phyloP scores from a whole-genome alignment of 2,797 vertebrate genomes.

The Podargus strigoides region DNA sequence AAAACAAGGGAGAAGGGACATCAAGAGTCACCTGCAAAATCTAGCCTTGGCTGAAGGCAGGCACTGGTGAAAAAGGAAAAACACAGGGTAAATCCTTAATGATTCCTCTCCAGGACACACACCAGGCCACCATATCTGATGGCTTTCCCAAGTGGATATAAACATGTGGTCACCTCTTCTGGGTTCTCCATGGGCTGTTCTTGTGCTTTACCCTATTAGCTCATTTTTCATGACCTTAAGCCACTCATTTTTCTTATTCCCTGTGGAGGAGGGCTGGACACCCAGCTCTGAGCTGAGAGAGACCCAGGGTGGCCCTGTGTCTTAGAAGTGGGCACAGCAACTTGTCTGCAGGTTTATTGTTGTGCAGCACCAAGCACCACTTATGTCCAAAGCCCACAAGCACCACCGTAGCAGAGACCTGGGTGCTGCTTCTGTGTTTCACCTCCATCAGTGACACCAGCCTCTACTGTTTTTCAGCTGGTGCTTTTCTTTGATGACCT shows the following conservation, averaged over 20 bases:
- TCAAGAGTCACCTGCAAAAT: background rate
- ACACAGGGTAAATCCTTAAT: background rate
- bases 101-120: background rate
- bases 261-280: background rate
- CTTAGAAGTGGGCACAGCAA: background rate
- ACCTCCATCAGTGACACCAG: background rate
- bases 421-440: background rate
- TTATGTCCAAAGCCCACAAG: rapidly evolving
- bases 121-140: background rate
- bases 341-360: background rate
- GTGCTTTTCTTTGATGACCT: background rate
- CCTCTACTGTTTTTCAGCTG: background rate
- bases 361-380: rapidly evolving
- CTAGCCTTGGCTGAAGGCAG: background rate
- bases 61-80: background rate
- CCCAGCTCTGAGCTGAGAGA: background rate
- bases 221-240: background rate
- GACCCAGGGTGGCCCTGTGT: background rate
- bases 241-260: background rate
- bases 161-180: background rate
- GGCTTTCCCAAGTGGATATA: background rate
- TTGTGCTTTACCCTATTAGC: background rate
- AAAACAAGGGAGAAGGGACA: background rate
- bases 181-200: background rate
- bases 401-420: background rate